Evolutionary conservation across 2,888 invertebrate species (phyloP).

Genomic region (Allacma fusca): DNA sequence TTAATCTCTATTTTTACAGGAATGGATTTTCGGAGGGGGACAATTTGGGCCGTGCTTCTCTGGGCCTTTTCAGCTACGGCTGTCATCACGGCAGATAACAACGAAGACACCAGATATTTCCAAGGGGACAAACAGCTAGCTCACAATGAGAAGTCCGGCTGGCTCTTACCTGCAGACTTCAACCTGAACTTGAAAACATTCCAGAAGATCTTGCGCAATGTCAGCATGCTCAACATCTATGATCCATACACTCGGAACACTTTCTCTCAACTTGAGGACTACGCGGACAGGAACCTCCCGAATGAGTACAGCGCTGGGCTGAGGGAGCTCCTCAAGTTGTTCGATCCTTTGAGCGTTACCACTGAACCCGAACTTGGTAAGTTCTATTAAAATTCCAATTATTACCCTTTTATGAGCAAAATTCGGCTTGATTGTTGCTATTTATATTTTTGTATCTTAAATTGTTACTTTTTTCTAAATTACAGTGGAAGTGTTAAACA

Average conservation of each 20-base stretch:
- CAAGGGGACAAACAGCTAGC: background rate
- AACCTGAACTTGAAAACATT: background rate
- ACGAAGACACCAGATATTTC: background rate
- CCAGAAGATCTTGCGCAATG: background rate
- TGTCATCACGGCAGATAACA: background rate
- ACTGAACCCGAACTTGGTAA: background rate
- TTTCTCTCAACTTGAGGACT: background rate
- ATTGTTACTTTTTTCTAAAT: background rate
- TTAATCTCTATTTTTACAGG: too few species aligned
- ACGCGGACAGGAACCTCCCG: background rate
- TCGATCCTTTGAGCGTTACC: background rate
- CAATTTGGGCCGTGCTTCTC: too few species aligned
- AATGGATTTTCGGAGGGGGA: too few species aligned
- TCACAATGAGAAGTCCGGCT: background rate
- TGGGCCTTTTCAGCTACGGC: background rate
- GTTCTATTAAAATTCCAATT: too few species aligned
- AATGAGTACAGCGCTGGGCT: background rate
- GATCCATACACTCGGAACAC: background rate
- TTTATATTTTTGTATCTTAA: background rate
- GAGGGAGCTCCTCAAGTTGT: background rate
- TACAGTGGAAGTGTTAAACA: background rate
- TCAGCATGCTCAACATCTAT: background rate
- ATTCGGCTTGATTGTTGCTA: background rate
- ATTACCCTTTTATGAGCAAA: too few species aligned
- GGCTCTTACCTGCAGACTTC: background rate